Base-by-base conservation (phyloP, 2,797 vertebrate genomes). In the Sciurus vulgaris region DNA sequence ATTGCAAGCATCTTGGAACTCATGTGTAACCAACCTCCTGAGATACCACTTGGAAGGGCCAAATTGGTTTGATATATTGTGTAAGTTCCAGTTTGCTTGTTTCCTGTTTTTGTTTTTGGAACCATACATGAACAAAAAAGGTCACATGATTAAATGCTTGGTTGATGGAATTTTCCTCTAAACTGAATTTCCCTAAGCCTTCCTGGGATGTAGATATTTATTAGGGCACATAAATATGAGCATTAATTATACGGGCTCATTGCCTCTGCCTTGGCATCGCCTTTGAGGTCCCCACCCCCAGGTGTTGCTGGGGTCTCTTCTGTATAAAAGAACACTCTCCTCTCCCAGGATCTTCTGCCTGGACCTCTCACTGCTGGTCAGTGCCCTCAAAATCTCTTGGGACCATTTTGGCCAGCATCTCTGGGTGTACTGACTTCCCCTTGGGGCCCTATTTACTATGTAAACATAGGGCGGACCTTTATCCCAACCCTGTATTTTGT, bases 21-120 rank as follows among this genome's bases (percentile, higher is more conserved):
- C 11, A 1, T 26, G n/a, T 0, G 0, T 44, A 35, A 47, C 17
- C 79, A 33, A 41, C 14, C 79, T 67, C 47, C 76, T 7, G 22
- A 82, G 56, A 33, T 44, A 24, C 51, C 26, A 7, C 81, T 91
- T 61, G n/a, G 69, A 87, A 90, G 63, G 44, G 79, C 8, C 5
- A 59, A 56, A 86, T 84, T 78, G 8, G 67, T 63, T 92, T 38
- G 18, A 56, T 74, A 35, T 9, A 33, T 17, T 54, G n/a, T 26
- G 13, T 41, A 86, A 73, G 26, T 85, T 81, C 47, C 18, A 67
- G 8, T 72, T 51, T 83, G 49, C 63, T 61, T 93, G 15, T 15
- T 38, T 85, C 72, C 72, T 84, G 17, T 30, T 85, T 94, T 87
- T 54, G 59, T 78, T 82, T 95, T 88, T 41, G 93, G 47, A 83